phyloP scores from a whole-genome alignment of 2,113 vertebrate genomes.

The Cebus imitator region DNA sequence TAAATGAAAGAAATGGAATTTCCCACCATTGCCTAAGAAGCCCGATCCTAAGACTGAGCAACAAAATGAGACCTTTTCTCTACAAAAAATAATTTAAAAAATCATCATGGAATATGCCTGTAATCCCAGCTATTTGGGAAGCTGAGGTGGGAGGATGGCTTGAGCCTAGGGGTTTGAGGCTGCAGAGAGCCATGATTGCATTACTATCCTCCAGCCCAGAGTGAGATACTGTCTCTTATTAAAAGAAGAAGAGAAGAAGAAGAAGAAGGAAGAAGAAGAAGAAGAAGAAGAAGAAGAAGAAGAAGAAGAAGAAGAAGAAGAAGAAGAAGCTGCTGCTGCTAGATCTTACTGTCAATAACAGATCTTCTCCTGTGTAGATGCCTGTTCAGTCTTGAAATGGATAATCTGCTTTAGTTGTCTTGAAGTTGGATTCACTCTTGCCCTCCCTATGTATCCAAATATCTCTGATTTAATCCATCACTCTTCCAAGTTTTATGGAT shows the following conservation, averaged over 20 bases:
- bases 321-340: fast-evolving
- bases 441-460: not conserved
- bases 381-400: not conserved
- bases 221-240: no score
- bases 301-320: fast-evolving
- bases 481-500: not conserved
- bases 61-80: no score
- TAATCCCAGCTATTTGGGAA: no score
- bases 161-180: no score
- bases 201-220: no score
- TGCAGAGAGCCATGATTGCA: no score
- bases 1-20: not conserved
- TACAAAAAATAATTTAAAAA: no score
- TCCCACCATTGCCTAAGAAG: not conserved
- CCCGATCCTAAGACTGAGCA: not conserved
- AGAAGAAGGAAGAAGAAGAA: fast-evolving
- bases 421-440: not conserved
- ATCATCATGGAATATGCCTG: no score
- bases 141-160: no score
- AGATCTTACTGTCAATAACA: constrained; percentile 12
- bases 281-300: fast-evolving
- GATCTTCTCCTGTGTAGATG: not conserved
- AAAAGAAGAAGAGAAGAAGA: no score
- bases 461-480: not conserved
- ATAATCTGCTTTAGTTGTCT: not conserved